Conservation (phyloP, 2,113 vertebrate species). For the Strix aluco region DNA sequence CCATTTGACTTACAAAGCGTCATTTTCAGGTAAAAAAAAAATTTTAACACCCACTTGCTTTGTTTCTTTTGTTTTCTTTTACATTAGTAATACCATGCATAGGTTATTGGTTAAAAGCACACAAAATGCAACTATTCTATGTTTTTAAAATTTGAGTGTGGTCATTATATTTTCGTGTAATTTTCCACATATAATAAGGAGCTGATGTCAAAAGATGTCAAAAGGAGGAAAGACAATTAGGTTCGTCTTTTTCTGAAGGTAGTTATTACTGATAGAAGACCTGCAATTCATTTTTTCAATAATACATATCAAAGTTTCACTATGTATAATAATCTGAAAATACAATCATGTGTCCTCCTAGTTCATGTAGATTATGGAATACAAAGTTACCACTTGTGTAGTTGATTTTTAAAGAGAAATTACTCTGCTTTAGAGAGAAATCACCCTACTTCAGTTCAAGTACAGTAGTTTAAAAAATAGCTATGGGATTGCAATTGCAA, state of each 20-base stretch:
- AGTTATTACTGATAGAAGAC: neutral
- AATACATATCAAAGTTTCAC: neutral
- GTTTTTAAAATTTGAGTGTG: neutral
- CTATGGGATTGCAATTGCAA: neutral
- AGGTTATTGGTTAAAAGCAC: neutral
- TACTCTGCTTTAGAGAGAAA: neutral
- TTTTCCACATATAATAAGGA: neutral
- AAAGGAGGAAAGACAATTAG: neutral
- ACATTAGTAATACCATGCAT: neutral
- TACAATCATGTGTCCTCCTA: neutral
- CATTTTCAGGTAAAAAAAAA: slow-evolving; percentile 90
- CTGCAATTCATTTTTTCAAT: neutral
- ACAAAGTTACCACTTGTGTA: neutral
- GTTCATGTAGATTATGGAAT: neutral
- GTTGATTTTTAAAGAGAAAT: neutral
- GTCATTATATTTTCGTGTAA: neutral
- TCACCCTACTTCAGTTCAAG: neutral
- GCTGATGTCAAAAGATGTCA: neutral
- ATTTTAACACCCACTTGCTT: neutral
- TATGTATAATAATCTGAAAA: neutral
- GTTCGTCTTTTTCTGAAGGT: neutral
- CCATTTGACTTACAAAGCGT: slow-evolving; percentile 95
- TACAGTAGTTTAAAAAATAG: neutral
- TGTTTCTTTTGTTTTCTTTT: neutral
- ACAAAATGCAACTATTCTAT: neutral